Base-by-base conservation (phyloP, 2,113 vertebrate species). In the Epinephelus cyanopodus region DNA sequence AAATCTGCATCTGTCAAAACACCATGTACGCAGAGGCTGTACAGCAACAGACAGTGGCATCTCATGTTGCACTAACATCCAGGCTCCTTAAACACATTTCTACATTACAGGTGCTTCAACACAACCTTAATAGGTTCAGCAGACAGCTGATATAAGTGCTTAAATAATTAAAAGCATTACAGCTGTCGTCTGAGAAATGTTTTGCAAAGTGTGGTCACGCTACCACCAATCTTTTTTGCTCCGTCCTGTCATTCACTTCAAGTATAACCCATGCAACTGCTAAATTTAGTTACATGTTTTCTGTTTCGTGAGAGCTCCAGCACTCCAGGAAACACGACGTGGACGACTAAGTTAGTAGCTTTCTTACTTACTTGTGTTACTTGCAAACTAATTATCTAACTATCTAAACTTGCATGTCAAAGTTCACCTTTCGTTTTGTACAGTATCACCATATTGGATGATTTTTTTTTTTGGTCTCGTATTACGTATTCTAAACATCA, bases 121-220 rank as follows among this genome's bases (percentile, higher is more conserved):
- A 18, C 8, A 50, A 68, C 37, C 17, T 48, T 14, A 45, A 61
- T 42, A n/a, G 61, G 45, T 66, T 65, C 33, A 61, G 63, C 12
- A 53, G 63, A 42, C n/a, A 47, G 21, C 77, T 54, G 53, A 71
- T 57, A 19, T 50, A 45, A 57, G 19, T 52, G 21, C 25, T 81
- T 52, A 12, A 45, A 63, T 74, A 63, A 67, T 50, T 62, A 64
- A 75, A 10, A 39, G 13, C 21, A 42, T 27, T 52, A 72, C 50
- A 48, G 45, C 65, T 27, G 60, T 70, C 70, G 70, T 79, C 56
- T 45, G 11, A 58, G 70, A 60, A 53, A 79, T 57, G 52, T 57
- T 19, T 33, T 27, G 23, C 21, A 42, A 57, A 67, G 62, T 42
- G 69, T 0, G 2, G 70, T 42, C 47, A 53, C 21, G 50, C 61